Evolutionary conservation across 2,113 vertebrate genomes (phyloP), one percentile per base, ranked within the genome.

Genomic region (Mustela nigripes): DNA sequence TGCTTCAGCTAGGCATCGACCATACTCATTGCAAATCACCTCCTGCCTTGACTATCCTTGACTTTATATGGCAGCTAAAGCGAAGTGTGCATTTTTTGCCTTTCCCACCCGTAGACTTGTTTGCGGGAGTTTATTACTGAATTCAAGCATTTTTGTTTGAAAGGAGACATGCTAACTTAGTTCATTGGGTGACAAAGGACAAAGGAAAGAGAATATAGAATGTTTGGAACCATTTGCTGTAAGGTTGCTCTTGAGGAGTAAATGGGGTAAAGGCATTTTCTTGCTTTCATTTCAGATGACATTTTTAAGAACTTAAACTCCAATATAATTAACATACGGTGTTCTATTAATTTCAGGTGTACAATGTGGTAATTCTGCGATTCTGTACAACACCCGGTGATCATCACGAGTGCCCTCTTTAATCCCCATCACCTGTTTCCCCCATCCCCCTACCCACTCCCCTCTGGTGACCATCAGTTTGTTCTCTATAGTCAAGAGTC

Each of bases 111-210:
- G 15, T 19, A 80, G 33, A 31, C 22, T 80, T 88, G 15, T 76
- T 69, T 62, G 8, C 8, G 36, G 69, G 26, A 42, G 26, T 50
- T 80, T 81, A 12, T 45, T 50, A 42, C 65, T 56, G 42, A 92
- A 69, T 63, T 80, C 39, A 56, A 16, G 53, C 45, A 60, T 45
- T 83, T 95, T 45, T 83, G 62, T 94, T 88, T 95, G 50, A 79
- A 88, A 79, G 56, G 67, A 94, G 16, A 39, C 45, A 74, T 69
- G 67, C 62, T 65, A 91, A 71, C 11, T 95, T 63, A 79, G 31
- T 91, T 95, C 83, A 73, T 48, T 42, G 31, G 76, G 73, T 85
- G 53, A 11, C 50, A 2, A 81, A 89, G 11, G 45, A 45, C 63
- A 21, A 88, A 88, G 39, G n/a, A 62, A 42, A 80, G 22, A 74